A percentile compares a stretch with the other conserved stretches of the same genome.
These are phyloP conservation scores for Caenorhabditis sp. DNA, from an alignment of 2,888 invertebrate species.

Conservation along the genomic window DNA sequence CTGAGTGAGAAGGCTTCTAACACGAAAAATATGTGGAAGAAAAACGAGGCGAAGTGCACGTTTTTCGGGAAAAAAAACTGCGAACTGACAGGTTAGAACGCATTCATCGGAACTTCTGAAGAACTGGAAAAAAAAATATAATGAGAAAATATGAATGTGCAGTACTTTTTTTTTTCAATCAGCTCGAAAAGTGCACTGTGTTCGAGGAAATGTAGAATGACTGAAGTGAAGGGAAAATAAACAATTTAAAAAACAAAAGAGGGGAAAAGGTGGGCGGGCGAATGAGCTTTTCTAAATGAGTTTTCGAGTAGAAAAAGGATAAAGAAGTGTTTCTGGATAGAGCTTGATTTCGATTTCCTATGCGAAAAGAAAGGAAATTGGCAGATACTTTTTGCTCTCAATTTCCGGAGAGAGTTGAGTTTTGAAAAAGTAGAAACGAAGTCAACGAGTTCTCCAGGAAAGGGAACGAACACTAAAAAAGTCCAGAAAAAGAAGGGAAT, in stretches of 20 bases:
- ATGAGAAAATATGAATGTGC: not conserved
- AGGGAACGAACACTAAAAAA: constrained; percentile 26
- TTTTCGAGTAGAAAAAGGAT: not conserved
- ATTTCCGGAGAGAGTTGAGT: not conserved
- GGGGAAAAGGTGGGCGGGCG: constrained; percentile 6
- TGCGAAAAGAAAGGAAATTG: constrained; percentile 13
- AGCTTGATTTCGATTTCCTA: constrained; percentile 26
- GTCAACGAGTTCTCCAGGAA: constrained; percentile 7
- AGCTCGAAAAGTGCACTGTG: no score
- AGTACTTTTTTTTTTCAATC: no score
- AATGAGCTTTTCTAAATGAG: constrained; percentile 8
- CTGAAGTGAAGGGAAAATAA: not conserved
- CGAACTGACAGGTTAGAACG: constrained; percentile 1
- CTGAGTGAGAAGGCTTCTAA: constrained; percentile 22
- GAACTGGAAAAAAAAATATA: not conserved
- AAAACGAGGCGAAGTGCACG: not conserved
- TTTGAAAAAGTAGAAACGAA: constrained; percentile 7
- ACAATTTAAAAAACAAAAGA: not conserved
- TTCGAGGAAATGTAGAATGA: no score
- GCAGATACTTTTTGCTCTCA: not conserved
- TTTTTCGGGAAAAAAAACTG: not conserved
- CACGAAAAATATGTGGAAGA: constrained; percentile 30
- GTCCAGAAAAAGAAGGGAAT: constrained; percentile 3
- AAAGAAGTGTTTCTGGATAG: not conserved
- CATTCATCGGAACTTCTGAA: constrained; percentile 13